A percentile compares a stretch with the other conserved stretches of the same genome.
Conservation (phyloP, 2,888 invertebrate species). For the Minunthozetes semirufus region DNA sequence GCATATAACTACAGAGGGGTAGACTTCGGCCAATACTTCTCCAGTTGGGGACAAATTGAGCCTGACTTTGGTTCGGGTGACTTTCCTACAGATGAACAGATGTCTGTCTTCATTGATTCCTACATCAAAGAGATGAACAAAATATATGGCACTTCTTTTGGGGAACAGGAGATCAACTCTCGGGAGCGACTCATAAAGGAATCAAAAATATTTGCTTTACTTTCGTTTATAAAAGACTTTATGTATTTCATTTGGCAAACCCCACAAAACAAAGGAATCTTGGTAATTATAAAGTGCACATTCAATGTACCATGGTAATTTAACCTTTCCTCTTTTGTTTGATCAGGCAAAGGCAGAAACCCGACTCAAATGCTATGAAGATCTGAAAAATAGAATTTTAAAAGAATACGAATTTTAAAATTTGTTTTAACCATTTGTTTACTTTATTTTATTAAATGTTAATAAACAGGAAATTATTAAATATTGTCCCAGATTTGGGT, state of each 20-base stretch:
- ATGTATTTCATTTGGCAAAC: constrained; percentile 2
- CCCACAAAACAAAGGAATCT: neutral
- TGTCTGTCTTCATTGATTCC: constrained; percentile 21
- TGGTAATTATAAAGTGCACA: too few species aligned
- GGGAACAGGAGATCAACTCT: neutral
- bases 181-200: constrained; percentile 19
- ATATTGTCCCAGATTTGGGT: too few species aligned
- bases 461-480: too few species aligned
- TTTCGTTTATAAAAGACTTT: constrained; percentile 9
- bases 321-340: too few species aligned
- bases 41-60: neutral
- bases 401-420: too few species aligned
- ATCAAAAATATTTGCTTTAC: constrained; percentile 19
- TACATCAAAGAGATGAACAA: constrained; percentile 9
- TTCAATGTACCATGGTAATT: too few species aligned
- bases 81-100: constrained; percentile 24
- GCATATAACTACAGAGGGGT: constrained; percentile 12
- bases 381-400: neutral
- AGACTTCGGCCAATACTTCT: constrained; percentile 30
- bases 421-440: too few species aligned
- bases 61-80: constrained; percentile 13
- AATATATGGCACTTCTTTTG: neutral
- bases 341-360: neutral
- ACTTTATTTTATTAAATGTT: too few species aligned
- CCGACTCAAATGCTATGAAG: neutral